Conservation (phyloP, 2,113 vertebrate genomes). For the Pao palembangensis region DNA sequence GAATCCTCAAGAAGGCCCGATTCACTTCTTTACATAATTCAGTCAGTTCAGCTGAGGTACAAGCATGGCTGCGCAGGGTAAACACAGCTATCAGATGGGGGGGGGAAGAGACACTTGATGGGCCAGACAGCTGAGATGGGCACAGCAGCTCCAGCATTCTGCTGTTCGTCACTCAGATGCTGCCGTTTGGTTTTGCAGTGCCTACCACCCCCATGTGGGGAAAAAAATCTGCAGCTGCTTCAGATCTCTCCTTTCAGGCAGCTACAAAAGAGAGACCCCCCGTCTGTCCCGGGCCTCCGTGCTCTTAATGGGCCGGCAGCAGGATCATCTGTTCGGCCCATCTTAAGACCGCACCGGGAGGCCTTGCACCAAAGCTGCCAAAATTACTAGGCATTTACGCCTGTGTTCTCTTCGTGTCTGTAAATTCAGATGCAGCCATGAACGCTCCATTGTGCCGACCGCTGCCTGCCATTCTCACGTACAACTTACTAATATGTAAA, state of each 20-base stretch:
- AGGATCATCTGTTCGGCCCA: slow-evolving; percentile 58
- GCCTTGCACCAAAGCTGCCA: slow-evolving; percentile 44
- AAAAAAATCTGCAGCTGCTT: slow-evolving; percentile 83
- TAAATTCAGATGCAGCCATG: slow-evolving; percentile 49
- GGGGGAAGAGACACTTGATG: slow-evolving; percentile 41
- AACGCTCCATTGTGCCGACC: slow-evolving; percentile 60
- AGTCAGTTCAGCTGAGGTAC: slow-evolving; percentile 4
- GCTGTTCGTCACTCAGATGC: slow-evolving; percentile 50
- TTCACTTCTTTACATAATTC: slow-evolving; percentile 25
- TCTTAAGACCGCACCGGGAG: slow-evolving; percentile 52
- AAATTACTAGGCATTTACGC: slow-evolving; percentile 35
- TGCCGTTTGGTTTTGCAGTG: slow-evolving; percentile 79
- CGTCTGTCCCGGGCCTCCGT: slow-evolving; percentile 56
- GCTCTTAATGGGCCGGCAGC: slow-evolving; percentile 53
- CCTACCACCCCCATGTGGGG: slow-evolving; percentile 98
- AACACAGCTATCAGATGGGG: slow-evolving; percentile 11
- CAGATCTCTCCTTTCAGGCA: slow-evolving; percentile 73
- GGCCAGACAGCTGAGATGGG: slow-evolving; percentile 23
- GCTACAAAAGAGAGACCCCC: slow-evolving; percentile 74
- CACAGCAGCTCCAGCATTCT: slow-evolving; percentile 44
- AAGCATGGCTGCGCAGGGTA: slow-evolving; percentile 16
- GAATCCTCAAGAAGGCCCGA: neutral
- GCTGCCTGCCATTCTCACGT: slow-evolving; percentile 25
- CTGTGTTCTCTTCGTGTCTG: slow-evolving; percentile 27
- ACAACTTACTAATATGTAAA: slow-evolving; percentile 27